Conservation (phyloP, 2,888 invertebrate species). For the Leptopilina syphax region DNA sequence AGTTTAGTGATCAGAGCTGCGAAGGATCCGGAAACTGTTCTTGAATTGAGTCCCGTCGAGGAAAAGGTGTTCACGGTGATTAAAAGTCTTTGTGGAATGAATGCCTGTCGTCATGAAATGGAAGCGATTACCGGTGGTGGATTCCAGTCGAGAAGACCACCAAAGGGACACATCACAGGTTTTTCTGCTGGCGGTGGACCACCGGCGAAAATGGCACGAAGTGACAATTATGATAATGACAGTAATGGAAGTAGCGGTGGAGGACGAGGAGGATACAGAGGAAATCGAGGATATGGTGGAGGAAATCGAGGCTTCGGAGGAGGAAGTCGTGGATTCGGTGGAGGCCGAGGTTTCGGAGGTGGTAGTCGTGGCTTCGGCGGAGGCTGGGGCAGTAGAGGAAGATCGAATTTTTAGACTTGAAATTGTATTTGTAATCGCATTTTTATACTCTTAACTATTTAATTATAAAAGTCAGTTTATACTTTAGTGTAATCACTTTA, state of each 20-base stretch:
- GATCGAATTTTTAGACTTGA: background rate
- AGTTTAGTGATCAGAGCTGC: slow-evolving; percentile 89
- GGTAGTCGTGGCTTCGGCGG: slow-evolving; percentile 47
- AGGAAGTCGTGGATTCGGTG: slow-evolving; percentile 53
- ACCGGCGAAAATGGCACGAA: slow-evolving; percentile 76
- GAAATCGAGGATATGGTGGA: slow-evolving; percentile 53
- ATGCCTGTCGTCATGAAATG: slow-evolving; percentile 86
- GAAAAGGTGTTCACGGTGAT: slow-evolving; percentile 85
- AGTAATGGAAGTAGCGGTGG: slow-evolving; percentile 60
- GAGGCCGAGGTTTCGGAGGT: slow-evolving; percentile 53
- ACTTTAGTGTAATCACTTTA: no score
- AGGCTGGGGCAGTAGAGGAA: slow-evolving; percentile 64
- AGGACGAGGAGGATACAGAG: slow-evolving; percentile 56
- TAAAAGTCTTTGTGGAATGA: slow-evolving; percentile 85
- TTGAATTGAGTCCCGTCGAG: slow-evolving; percentile 82
- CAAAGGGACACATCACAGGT: slow-evolving; percentile 74
- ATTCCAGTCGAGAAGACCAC: slow-evolving; percentile 78
- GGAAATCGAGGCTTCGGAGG: slow-evolving; percentile 54
- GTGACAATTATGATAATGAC: slow-evolving; percentile 60
- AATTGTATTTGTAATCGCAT: background rate
- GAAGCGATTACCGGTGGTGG: slow-evolving; percentile 78
- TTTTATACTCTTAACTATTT: no score
- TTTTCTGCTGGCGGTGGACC: slow-evolving; percentile 66
- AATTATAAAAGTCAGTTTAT: no score
- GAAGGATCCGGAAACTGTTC: slow-evolving; percentile 86